Percentiles rank a stretch among this genome's conserved stretches.
Evolutionary conservation across 2,797 vertebrate genomes (phyloP).

Genomic region (Acanthiza pusilla): DNA sequence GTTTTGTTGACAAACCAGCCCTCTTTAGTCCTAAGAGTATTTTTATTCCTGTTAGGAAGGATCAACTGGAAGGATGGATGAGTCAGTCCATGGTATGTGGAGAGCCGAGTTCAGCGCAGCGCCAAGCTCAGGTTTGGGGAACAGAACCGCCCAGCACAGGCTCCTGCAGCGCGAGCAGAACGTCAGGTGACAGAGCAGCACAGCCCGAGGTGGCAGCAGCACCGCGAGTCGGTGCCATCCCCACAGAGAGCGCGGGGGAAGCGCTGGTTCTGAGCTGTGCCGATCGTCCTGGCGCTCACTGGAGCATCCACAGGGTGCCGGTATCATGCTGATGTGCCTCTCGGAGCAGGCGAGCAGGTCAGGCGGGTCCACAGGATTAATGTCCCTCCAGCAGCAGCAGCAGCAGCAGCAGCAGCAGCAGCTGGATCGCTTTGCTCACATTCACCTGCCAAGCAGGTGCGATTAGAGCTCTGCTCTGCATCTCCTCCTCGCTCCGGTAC

Average conservation of each 20-base stretch:
- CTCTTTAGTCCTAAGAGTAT: neutral
- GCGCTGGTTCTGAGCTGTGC: fast-evolving
- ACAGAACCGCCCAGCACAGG: fast-evolving
- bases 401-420: neutral
- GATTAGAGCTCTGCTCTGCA: neutral
- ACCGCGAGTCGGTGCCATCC: fast-evolving
- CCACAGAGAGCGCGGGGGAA: neutral
- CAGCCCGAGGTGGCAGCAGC: fast-evolving
- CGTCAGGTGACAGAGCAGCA: fast-evolving
- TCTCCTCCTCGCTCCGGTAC: neutral
- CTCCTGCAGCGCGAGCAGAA: fast-evolving
- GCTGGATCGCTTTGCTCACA: neutral
- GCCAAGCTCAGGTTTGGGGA: fast-evolving
- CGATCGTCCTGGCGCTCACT: fast-evolving
- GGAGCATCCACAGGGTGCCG: neutral
- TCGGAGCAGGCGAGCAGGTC: neutral
- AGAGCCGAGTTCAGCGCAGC: neutral
- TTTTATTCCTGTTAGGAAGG: neutral
- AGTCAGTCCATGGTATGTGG: fast-evolving
- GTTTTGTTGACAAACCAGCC: neutral
- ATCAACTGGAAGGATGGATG: fast-evolving
- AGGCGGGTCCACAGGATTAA: neutral
- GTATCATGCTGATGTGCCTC: fast-evolving
- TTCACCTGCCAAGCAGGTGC: neutral
- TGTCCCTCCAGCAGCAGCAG: neutral